Percentiles rank a stretch among this genome's conserved stretches.
Evolutionary conservation across 2,888 invertebrate genomes (phyloP).

Genomic region (Papilio gigon): DNA sequence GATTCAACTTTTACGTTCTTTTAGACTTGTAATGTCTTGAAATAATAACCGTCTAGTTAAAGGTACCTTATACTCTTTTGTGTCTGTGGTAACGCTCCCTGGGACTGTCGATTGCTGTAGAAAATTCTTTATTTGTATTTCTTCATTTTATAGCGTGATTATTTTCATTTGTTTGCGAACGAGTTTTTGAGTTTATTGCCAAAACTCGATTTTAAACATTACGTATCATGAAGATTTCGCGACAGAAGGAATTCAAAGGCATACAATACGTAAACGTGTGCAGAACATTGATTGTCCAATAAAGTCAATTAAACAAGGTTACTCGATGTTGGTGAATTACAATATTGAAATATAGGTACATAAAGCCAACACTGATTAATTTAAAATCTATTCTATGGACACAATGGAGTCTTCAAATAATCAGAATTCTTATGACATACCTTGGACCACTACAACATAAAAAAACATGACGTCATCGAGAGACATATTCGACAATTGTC

Average conservation of each 20-base stretch:
- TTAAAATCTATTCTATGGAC: too few relatives aligned
- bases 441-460: too few relatives aligned
- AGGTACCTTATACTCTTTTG: slow-evolving; percentile 38
- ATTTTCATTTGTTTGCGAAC: background rate
- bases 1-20: slow-evolving; percentile 69
- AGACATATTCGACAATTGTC: too few relatives aligned
- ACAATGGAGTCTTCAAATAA: too few relatives aligned
- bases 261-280: background rate
- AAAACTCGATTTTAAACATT: background rate
- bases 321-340: too few relatives aligned
- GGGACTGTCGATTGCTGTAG: background rate
- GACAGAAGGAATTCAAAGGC: background rate
- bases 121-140: background rate
- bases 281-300: background rate
- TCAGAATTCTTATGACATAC: too few relatives aligned
- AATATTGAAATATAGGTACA: too few relatives aligned
- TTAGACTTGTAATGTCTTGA: slow-evolving; percentile 56
- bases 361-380: too few relatives aligned
- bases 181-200: background rate
- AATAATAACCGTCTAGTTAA: slow-evolving; percentile 47
- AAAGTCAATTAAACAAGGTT: too few relatives aligned
- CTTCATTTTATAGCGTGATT: background rate
- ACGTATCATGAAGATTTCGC: background rate
- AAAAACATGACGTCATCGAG: too few relatives aligned
- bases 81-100: background rate